Evolutionary conservation across 2,888 invertebrate species (phyloP).

Genomic region (Calliopum simillimum): DNA sequence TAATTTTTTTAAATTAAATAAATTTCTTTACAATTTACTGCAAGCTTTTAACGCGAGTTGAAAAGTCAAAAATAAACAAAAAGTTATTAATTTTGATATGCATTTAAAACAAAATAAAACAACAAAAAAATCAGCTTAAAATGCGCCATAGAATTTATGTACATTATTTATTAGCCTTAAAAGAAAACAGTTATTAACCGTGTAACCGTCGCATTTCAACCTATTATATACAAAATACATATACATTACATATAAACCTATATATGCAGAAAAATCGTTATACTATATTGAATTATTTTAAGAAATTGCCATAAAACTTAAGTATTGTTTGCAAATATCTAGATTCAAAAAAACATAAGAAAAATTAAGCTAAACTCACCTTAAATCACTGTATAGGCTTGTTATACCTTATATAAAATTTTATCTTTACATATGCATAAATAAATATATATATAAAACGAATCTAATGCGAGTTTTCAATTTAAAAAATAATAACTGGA

Average conservation of each 20-base stretch:
- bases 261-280: slow-evolving; percentile 4
- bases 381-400: slow-evolving; percentile 31
- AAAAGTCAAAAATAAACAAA: slow-evolving; percentile 3
- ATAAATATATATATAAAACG: slow-evolving; percentile 18
- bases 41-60: too few relatives aligned
- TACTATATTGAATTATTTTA: slow-evolving; percentile 20
- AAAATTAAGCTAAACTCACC: slow-evolving; percentile 2
- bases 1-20: too few relatives aligned
- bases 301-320: slow-evolving; percentile 26
- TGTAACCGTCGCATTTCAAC: slow-evolving; percentile 30
- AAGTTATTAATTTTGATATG: slow-evolving; percentile 2
- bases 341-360: not conserved
- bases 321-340: slow-evolving; percentile 30
- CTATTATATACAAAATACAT: slow-evolving; percentile 32
- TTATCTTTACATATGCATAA: slow-evolving; percentile 31
- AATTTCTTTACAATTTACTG: too few relatives aligned
- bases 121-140: slow-evolving; percentile 5
- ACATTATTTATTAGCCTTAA: slow-evolving; percentile 29
- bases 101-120: slow-evolving; percentile 2
- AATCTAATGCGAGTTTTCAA: too few relatives aligned
- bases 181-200: slow-evolving; percentile 31
- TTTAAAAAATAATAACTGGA: too few relatives aligned
- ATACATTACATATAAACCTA: slow-evolving; percentile 34
- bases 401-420: slow-evolving; percentile 31
- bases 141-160: slow-evolving; percentile 23